These are phyloP conservation scores for Raillietiella orientalis DNA, from an alignment of 2,888 invertebrate genomes.

Conservation along the genomic window DNA sequence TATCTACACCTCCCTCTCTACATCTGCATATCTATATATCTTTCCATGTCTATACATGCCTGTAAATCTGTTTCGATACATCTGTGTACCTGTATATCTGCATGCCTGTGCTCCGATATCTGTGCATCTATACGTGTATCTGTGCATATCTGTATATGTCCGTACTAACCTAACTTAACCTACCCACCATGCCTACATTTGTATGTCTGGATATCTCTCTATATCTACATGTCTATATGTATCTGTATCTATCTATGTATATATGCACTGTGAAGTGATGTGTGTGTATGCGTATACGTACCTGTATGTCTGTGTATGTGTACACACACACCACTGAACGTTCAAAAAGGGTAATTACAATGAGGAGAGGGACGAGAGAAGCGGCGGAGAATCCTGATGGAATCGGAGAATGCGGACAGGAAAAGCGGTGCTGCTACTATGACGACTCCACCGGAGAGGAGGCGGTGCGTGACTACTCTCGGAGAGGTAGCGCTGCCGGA, in stretches of 20 bases:
- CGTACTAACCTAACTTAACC: not conserved
- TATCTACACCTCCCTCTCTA: constrained; percentile 1
- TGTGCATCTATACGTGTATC: constrained; percentile 1
- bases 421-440: no score
- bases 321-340: no score
- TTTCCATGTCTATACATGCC: constrained; percentile 2
- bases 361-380: no score
- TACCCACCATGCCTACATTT: constrained; percentile 1
- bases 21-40: constrained; percentile 1
- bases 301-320: no score
- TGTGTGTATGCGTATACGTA: no score
- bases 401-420: no score
- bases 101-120: not conserved
- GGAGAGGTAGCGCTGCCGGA: no score
- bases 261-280: no score
- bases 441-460: no score
- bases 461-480: no score
- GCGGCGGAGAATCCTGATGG: no score
- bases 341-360: no score
- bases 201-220: constrained; percentile 2
- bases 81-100: constrained; percentile 1
- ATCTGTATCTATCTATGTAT: constrained; percentile 1
- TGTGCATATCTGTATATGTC: not conserved
- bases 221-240: constrained; percentile 3
- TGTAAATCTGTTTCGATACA: constrained; percentile 1